Conservation (phyloP, 1,140 invertebrate genomes). For the Anthonomus grandis region DNA sequence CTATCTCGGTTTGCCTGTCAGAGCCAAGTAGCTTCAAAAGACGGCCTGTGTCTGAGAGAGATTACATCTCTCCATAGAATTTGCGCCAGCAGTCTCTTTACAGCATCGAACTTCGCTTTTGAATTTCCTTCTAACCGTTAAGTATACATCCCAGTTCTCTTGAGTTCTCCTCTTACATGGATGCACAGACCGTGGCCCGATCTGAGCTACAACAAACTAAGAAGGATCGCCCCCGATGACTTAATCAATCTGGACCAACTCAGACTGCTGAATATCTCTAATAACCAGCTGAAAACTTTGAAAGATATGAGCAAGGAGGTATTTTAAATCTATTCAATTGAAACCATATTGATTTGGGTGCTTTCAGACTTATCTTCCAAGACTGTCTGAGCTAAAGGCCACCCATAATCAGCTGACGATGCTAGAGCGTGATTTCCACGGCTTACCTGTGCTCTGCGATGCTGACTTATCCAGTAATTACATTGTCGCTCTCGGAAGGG, state of each 20-base stretch:
- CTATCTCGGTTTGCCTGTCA: no score
- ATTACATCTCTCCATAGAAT: no score
- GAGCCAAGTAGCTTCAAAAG: no score
- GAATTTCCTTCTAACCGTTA: no score
- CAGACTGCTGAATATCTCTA: constrained; percentile 68
- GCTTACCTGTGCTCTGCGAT: constrained; percentile 70
- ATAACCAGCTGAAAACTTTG: constrained; percentile 70
- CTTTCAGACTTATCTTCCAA: constrained; percentile 71
- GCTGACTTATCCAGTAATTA: constrained; percentile 74
- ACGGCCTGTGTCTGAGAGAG: no score
- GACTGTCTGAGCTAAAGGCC: constrained; percentile 69
- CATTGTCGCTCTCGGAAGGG: constrained; percentile 65
- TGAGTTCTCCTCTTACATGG: no score
- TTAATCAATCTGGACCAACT: constrained; percentile 69
- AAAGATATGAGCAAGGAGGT: constrained; percentile 76
- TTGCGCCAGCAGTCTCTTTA: no score
- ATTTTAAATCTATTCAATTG: no score
- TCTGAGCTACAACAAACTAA: constrained; percentile 69
- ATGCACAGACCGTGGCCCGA: no score
- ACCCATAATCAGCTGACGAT: constrained; percentile 69
- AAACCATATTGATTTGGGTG: background rate
- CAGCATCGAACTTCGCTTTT: no score
- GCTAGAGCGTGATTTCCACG: constrained; percentile 74
- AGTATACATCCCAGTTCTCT: no score
- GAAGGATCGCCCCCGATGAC: constrained; percentile 68